Evolutionary conservation across 2,113 vertebrate species (phyloP), one percentile per base, ranked within the genome.

Genomic region (Hylia prasina): DNA sequence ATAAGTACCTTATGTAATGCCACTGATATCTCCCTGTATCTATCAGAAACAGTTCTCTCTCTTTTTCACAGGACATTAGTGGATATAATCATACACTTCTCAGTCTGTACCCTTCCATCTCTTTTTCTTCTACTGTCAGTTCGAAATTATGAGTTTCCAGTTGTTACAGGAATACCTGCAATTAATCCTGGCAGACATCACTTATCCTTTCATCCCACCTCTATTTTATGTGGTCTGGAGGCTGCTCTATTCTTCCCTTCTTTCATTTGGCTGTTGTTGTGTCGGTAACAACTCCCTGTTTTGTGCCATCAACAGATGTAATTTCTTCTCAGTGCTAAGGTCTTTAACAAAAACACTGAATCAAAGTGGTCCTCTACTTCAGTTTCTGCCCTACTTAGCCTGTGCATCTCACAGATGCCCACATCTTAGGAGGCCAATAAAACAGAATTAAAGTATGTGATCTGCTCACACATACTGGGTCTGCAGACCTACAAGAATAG

Each of bases 191-290:
- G 65, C 80, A 87, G 45, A 75, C 53, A 71, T 75, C 89, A 92
- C 53, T 97, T 95, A 92, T 92, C 89, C 21, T 95, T 89, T 95
- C 91, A 94, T 78, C 31, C 27, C 68, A 33, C n/a, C 57, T 91
- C 61, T 91, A 27, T 77, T 94, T 86, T 39, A 42, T 44, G 23
- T 42, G 24, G 28, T 83, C 58, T 50, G 42, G 42, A 95, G 79
- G 35, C 45, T 65, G 48, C 39, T 93, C 12, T 35, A 23, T 77
- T 89, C 50, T 96, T 66, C n/a, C 39, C 19, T 86, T 66, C 42
- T 58, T 88, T 90, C 30, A 47, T 69, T 70, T 70, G 56, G 37
- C 28, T 88, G 30, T 80, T 86, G 33, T 31, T 66, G 25, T 77
- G 56, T 54, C 60, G 76, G 24, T 81, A 93, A 70, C n/a, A 84